These are phyloP conservation scores for Brotula barbata DNA, from an alignment of 2,797 vertebrate genomes.

Conservation along the genomic window DNA sequence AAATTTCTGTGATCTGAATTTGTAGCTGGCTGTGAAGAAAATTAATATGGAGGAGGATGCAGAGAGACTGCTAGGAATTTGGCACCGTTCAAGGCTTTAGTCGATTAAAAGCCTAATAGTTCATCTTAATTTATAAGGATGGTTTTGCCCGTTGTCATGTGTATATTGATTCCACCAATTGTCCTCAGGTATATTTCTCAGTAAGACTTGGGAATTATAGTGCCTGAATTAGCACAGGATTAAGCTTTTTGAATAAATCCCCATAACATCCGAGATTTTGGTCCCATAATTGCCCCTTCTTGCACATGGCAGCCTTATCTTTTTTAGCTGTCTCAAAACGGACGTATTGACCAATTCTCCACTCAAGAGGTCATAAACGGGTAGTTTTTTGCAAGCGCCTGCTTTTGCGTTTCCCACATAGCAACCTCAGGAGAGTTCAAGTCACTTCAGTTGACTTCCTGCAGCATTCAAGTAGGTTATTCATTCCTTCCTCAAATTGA, in stretches of 20 bases:
- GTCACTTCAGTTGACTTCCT: constrained; percentile 61
- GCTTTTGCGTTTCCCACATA: constrained; percentile 55
- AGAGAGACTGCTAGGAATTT: constrained; percentile 6
- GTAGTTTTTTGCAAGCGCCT: constrained; percentile 56
- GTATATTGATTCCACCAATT: background rate
- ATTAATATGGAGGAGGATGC: background rate
- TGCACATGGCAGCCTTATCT: background rate
- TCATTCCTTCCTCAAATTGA: constrained; percentile 12
- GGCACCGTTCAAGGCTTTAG: background rate
- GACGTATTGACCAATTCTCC: too few species aligned
- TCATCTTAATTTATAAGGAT: background rate
- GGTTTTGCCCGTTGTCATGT: background rate
- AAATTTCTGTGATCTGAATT: constrained; percentile 1
- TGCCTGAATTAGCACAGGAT: too few species aligned
- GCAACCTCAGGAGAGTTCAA: constrained; percentile 52
- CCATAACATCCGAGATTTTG: background rate
- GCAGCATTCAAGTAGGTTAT: constrained; percentile 17
- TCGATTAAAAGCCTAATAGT: background rate
- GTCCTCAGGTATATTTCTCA: background rate
- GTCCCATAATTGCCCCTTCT: constrained; percentile 14
- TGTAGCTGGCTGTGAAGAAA: background rate
- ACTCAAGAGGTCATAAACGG: constrained; percentile 58
- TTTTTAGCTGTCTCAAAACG: constrained; percentile 22
- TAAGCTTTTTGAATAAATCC: too few species aligned
- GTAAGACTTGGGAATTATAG: too few species aligned